Percentiles rank a stretch among this genome's conserved stretches.
Conservation (phyloP, 2,113 vertebrate species). For the Australoheros scitulus region DNA sequence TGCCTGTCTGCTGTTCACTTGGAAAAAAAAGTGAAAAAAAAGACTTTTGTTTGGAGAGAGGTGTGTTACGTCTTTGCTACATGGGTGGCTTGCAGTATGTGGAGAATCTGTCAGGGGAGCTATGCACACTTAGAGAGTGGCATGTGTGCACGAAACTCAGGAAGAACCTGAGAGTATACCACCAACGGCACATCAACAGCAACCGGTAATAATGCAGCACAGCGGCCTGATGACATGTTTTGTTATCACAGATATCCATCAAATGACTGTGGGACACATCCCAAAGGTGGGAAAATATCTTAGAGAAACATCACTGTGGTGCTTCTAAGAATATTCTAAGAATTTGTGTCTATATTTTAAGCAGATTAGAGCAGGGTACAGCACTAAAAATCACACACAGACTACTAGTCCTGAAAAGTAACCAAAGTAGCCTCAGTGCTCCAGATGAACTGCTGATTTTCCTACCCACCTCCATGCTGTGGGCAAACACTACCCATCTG, state of each 20-base stretch:
- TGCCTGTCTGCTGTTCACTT: background rate
- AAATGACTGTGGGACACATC: background rate
- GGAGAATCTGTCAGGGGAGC: slow-evolving; percentile 30
- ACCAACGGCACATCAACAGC: slow-evolving; percentile 2
- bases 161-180: background rate
- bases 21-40: background rate
- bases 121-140: background rate
- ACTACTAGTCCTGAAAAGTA: background rate
- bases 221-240: background rate
- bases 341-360: background rate
- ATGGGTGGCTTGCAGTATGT: slow-evolving; percentile 16
- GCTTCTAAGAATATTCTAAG: background rate
- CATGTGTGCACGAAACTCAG: slow-evolving; percentile 12
- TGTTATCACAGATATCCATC: background rate
- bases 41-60: background rate
- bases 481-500: slow-evolving; percentile 39
- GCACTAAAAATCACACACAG: background rate
- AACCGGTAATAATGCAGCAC: background rate
- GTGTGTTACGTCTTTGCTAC: slow-evolving; percentile 3
- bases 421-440: background rate
- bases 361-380: background rate
- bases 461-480: slow-evolving; percentile 16
- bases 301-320: background rate
- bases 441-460: slow-evolving; percentile 13
- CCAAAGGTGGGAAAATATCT: background rate